Conservation (phyloP, 2,797 vertebrate genomes). For the Microctenopoma steveboyesi region DNA sequence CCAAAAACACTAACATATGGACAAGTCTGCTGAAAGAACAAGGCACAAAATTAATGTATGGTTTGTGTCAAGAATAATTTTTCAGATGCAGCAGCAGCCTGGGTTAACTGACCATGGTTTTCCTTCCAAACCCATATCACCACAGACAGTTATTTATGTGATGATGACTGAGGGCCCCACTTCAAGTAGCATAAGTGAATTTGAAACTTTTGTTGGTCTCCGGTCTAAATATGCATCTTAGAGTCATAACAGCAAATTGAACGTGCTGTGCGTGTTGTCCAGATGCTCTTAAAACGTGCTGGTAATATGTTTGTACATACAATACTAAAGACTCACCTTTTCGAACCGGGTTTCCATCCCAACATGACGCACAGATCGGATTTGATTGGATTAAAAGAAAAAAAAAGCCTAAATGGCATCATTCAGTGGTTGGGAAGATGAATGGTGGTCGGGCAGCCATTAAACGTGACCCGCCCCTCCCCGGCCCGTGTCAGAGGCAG, state of each 20-base stretch:
- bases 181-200: neutral
- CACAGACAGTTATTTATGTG: too few species aligned
- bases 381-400: constrained; percentile 52
- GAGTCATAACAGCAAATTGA: neutral
- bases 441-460: constrained; percentile 66
- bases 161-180: too few species aligned
- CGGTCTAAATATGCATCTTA: neutral
- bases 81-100: too few species aligned
- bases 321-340: constrained; percentile 8
- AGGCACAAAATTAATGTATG: too few species aligned
- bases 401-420: constrained; percentile 59
- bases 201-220: neutral
- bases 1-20: too few species aligned
- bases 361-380: constrained; percentile 14
- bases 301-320: constrained; percentile 8
- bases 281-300: constrained; percentile 14
- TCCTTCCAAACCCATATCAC: too few species aligned
- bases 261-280: neutral
- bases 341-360: constrained; percentile 30
- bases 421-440: constrained; percentile 68
- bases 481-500: constrained; percentile 58
- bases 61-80: too few species aligned
- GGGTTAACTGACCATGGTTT: too few species aligned
- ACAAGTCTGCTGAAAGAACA: too few species aligned
- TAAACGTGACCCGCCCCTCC: constrained; percentile 52